Conservation (phyloP, 2,888 invertebrate genomes). For the Artemia sinica region DNA sequence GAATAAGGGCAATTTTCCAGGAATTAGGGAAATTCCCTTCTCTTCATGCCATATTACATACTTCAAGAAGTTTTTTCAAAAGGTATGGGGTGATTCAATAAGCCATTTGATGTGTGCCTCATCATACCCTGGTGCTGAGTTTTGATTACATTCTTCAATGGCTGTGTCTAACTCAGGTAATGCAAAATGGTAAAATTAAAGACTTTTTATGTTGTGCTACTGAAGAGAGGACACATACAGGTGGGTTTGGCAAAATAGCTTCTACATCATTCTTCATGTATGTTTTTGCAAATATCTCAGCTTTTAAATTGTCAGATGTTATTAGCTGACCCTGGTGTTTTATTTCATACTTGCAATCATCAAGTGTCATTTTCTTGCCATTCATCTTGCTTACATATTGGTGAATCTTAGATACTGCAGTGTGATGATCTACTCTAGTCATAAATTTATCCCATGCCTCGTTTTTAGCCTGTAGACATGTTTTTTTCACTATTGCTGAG, state of each 20-base stretch:
- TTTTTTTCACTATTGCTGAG: not conserved
- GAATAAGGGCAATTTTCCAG: constrained; percentile 3
- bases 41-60: not conserved
- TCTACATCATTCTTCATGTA: not conserved
- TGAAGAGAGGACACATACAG: not conserved
- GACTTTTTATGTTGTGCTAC: not conserved
- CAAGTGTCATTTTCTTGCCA: not conserved
- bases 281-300: not conserved
- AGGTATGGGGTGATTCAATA: not conserved
- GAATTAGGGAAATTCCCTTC: not conserved
- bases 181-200: not conserved
- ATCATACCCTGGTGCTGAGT: not conserved
- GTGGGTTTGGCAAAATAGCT: not conserved
- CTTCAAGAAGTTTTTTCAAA: not conserved
- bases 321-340: not conserved
- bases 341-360: not conserved
- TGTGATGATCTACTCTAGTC: too few species aligned
- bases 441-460: not conserved
- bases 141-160: not conserved
- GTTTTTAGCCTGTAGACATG: not conserved
- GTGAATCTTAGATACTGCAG: too few species aligned
- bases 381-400: not conserved
- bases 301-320: not conserved
- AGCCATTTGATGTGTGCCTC: not conserved
- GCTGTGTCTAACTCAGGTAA: not conserved